Conservation (phyloP, 2,888 invertebrate genomes). For the Scelioninae gen. 1 region DNA sequence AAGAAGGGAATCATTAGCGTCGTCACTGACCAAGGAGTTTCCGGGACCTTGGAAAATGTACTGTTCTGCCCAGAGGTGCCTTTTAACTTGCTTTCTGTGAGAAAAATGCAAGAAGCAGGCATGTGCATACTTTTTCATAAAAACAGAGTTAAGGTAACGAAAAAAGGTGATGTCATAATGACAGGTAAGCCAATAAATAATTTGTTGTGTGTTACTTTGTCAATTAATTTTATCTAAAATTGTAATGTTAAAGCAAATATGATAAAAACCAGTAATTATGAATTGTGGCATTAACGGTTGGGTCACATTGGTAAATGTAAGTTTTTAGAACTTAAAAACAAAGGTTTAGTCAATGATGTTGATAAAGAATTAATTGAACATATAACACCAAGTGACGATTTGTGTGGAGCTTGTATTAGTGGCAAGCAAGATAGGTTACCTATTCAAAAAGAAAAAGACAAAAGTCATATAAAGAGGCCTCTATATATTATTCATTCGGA, state of each 20-base stretch:
- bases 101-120: background rate
- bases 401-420: background rate
- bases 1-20: background rate
- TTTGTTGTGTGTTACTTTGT: too few species aligned
- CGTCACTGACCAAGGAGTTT: background rate
- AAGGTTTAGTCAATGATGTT: background rate
- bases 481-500: background rate
- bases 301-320: background rate
- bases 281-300: background rate
- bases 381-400: background rate
- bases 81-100: background rate
- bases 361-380: background rate
- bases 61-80: too few species aligned
- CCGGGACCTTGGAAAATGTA: too few species aligned
- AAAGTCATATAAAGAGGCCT: background rate
- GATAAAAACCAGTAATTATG: background rate
- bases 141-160: background rate
- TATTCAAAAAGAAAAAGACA: background rate
- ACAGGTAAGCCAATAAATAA: background rate
- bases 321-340: background rate
- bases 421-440: background rate
- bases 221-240: background rate
- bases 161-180: background rate
- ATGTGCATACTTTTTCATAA: background rate
- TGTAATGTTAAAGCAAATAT: background rate